phyloP scores from a whole-genome alignment of 2,113 vertebrate genomes.

The Lagopus muta region DNA sequence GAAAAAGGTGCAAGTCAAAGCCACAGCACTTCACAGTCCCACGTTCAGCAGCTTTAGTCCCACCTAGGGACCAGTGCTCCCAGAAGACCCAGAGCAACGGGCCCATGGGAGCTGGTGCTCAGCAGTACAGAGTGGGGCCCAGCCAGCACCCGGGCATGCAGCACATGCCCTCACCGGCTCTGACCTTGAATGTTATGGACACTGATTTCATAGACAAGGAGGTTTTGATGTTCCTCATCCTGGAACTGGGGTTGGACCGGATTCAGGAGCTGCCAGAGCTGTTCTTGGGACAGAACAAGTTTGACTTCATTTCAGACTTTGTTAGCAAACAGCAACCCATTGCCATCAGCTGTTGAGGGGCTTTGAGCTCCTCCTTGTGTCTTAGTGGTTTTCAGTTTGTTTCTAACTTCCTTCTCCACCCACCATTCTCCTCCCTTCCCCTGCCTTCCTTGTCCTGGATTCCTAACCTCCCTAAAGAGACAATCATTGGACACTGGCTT shows the following conservation, averaged over 20 bases:
- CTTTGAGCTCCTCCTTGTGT: slow-evolving; percentile 24
- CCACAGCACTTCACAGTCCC: not conserved
- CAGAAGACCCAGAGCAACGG: slow-evolving; percentile 35
- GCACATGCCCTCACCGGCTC: slow-evolving; percentile 83
- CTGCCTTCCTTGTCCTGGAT: slow-evolving; percentile 32
- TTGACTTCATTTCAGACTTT: slow-evolving; percentile 97
- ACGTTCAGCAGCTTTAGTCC: not conserved
- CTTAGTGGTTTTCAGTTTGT: slow-evolving; percentile 36
- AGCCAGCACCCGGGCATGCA: slow-evolving; percentile 83
- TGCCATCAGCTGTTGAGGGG: slow-evolving; percentile 92
- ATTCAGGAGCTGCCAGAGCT: slow-evolving; percentile 97
- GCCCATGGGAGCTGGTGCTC: slow-evolving; percentile 77
- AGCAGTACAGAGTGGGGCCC: slow-evolving; percentile 83
- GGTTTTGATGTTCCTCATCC: slow-evolving; percentile 92
- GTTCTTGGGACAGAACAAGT: slow-evolving; percentile 97
- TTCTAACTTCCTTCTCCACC: slow-evolving; percentile 8
- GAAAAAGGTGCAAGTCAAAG: not conserved
- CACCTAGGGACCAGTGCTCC: not conserved
- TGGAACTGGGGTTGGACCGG: slow-evolving; percentile 94
- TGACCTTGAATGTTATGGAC: slow-evolving; percentile 90
- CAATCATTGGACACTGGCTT: slow-evolving; percentile 52
- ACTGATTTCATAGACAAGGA: slow-evolving; percentile 97
- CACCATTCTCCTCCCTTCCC: not conserved
- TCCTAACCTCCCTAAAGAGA: slow-evolving; percentile 35
- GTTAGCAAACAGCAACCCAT: slow-evolving; percentile 95